phyloP scores from a whole-genome alignment of 2,888 invertebrate species.

The Gryllus longicercus region DNA sequence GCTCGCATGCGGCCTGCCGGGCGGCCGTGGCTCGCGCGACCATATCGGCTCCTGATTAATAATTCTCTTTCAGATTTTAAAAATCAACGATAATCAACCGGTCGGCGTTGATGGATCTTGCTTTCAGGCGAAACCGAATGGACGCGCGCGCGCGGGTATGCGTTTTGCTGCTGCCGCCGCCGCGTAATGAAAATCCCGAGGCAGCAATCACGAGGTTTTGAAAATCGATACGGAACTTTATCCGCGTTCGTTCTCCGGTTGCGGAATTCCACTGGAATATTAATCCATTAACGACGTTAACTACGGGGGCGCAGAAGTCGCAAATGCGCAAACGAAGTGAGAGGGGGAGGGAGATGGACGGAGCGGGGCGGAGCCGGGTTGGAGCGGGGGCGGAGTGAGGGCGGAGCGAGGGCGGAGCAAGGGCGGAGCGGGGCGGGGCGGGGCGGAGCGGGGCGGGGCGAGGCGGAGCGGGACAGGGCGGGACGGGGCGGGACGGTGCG shows the following conservation, averaged over 20 bases:
- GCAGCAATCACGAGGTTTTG: neutral
- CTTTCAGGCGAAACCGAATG: neutral
- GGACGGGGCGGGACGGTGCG: too few species aligned
- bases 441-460: too few species aligned
- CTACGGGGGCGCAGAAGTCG: neutral
- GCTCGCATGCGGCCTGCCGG: too few species aligned
- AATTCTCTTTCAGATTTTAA: neutral
- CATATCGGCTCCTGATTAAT: neutral
- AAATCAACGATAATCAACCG: neutral
- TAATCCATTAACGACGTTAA: neutral
- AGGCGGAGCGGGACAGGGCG: too few species aligned
- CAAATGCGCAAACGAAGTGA: neutral
- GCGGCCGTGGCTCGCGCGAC: too few species aligned
- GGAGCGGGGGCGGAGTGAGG: too few species aligned
- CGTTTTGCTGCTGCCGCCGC: neutral
- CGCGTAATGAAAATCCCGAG: neutral
- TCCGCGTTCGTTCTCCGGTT: neutral
- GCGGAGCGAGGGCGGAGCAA: too few species aligned
- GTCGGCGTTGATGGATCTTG: constrained; percentile 5
- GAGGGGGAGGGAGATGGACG: too few species aligned
- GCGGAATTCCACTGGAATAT: neutral
- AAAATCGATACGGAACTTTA: neutral
- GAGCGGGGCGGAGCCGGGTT: too few species aligned
- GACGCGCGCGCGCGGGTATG: neutral
- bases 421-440: too few species aligned